phyloP scores from a whole-genome alignment of 1,140 invertebrate genomes.

The Sycobia sp. region DNA sequence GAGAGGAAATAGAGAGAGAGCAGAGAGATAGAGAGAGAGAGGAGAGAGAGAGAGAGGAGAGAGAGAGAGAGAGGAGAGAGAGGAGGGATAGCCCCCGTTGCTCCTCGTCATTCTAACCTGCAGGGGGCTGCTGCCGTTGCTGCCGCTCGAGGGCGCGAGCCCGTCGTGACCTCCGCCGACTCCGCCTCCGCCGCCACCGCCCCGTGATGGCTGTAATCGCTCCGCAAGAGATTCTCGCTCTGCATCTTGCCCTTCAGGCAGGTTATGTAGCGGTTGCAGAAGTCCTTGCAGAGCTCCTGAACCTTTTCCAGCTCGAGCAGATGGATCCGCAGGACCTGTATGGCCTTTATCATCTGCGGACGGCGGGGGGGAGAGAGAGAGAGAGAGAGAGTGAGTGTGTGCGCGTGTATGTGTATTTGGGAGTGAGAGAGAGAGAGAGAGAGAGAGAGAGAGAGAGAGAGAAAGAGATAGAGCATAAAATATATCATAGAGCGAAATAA shows the following conservation, averaged over 20 bases:
- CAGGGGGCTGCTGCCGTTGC: conserved; percentile 62
- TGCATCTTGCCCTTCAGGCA: conserved; percentile 97
- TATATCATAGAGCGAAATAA: no score
- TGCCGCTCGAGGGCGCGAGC: conserved; percentile 64
- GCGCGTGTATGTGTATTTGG: no score
- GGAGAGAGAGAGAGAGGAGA: no score
- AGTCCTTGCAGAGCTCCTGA: conserved; percentile 95
- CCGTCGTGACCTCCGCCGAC: conserved; percentile 59
- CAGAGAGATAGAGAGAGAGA: no score
- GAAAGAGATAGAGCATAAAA: no score
- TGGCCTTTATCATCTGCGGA: conserved; percentile 92
- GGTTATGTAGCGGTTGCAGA: conserved; percentile 94
- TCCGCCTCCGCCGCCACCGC: no score
- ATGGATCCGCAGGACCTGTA: conserved; percentile 95
- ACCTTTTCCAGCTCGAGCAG: conserved; percentile 94
- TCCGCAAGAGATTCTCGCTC: conserved; percentile 85
- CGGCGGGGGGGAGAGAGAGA: neutral
- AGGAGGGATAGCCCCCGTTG: no score
- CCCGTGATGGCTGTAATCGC: conserved; percentile 69
- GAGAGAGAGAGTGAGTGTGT: no score
- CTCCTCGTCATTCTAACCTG: conserved; percentile 54
- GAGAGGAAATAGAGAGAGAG: no score
- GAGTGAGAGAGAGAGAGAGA: no score
- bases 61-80: no score
- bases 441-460: no score